Percentiles rank a stretch among this genome's conserved stretches.
phyloP scores from a whole-genome alignment of 2,797 vertebrate species.

The Cirrhinus mrigala region DNA sequence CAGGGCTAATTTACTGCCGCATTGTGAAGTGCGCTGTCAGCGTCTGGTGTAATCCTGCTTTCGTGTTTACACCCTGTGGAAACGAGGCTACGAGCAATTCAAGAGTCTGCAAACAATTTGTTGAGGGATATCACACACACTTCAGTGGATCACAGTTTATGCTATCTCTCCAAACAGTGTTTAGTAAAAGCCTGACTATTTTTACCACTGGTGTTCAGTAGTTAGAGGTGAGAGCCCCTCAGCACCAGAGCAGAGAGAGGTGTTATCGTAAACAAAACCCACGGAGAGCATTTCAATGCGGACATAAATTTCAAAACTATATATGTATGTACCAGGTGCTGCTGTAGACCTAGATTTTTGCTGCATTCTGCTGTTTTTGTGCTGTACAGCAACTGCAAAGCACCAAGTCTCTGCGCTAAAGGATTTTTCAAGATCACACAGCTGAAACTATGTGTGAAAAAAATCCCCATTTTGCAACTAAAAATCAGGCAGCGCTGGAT shows the following conservation, averaged over 20 bases:
- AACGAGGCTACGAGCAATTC: constrained; percentile 46
- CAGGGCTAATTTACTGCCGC: constrained; percentile 51
- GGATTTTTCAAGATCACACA: constrained; percentile 26
- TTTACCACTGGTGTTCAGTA: constrained; percentile 20
- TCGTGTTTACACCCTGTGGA: constrained; percentile 58
- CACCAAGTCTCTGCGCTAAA: constrained; percentile 2
- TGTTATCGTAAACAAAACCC: constrained; percentile 15
- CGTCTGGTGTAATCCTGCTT: constrained; percentile 61
- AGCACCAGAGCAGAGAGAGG: constrained; percentile 8
- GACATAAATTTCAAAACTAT: background rate
- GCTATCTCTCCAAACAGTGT: constrained; percentile 35
- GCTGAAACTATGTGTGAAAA: background rate
- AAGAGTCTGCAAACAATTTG: constrained; percentile 39
- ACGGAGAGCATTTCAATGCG: background rate
- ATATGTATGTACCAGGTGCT: background rate
- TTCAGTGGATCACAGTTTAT: constrained; percentile 23
- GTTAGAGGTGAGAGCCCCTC: constrained; percentile 25
- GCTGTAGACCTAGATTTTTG: constrained; percentile 11
- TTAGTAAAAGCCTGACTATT: constrained; percentile 35
- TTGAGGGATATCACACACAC: constrained; percentile 41
- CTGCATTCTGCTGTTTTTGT: constrained; percentile 25
- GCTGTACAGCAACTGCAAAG: background rate
- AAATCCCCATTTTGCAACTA: constrained; percentile 1
- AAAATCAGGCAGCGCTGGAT: constrained; percentile 27
- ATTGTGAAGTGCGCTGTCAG: constrained; percentile 58